These are phyloP conservation scores for Eumeta japonica DNA, from an alignment of 1,140 invertebrate species.

Conservation along the genomic window DNA sequence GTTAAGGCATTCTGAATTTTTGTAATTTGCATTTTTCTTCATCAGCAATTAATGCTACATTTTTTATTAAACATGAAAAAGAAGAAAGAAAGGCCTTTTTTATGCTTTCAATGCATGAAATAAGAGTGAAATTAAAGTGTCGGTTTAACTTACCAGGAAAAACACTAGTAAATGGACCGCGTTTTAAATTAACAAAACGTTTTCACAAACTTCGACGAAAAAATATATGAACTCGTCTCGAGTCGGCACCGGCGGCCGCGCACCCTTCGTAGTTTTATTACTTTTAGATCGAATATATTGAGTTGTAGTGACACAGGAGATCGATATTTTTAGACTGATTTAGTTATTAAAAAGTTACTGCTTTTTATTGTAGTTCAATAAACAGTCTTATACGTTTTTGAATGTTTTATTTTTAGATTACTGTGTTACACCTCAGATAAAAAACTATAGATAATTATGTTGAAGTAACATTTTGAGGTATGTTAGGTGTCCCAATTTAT, in stretches of 20 bases:
- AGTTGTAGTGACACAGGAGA: slow-evolving; percentile 36
- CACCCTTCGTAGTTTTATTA: slow-evolving; percentile 24
- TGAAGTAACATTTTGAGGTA: too few relatives aligned
- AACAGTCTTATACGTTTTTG: slow-evolving; percentile 31
- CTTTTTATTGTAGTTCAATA: slow-evolving; percentile 57
- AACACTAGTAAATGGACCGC: neutral
- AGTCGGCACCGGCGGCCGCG: neutral
- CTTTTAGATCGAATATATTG: slow-evolving; percentile 43
- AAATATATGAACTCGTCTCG: neutral
- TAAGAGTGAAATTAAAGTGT: too few relatives aligned
- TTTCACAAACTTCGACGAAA: neutral
- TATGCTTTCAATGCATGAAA: too few relatives aligned
- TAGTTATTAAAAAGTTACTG: slow-evolving; percentile 52
- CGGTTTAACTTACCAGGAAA: neutral
- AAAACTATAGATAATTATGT: too few relatives aligned
- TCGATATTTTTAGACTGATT: slow-evolving; percentile 57
- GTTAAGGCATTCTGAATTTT: too few relatives aligned
- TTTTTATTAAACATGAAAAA: too few relatives aligned
- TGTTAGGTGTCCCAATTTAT: too few relatives aligned
- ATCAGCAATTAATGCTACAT: too few relatives aligned
- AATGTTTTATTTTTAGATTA: neutral
- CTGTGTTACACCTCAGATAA: too few relatives aligned
- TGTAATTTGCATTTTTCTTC: too few relatives aligned
- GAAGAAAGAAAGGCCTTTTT: too few relatives aligned
- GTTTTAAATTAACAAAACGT: neutral